A percentile compares a stretch with the other conserved stretches of the same genome.
Evolutionary conservation across 2,888 invertebrate genomes (phyloP).

Genomic region (Tetheella fluctuosa): DNA sequence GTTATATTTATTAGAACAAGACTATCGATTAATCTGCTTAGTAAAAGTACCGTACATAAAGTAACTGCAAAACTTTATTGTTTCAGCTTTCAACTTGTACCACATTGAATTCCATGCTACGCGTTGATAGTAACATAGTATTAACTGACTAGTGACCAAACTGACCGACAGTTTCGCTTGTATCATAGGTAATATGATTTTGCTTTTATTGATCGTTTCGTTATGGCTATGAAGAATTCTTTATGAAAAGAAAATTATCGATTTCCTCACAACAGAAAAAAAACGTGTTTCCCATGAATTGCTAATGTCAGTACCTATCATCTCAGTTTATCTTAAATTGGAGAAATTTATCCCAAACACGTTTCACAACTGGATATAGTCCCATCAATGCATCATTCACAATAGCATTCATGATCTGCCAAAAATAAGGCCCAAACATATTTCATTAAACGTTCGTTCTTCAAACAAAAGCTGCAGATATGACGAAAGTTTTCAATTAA

Average conservation of each 20-base stretch:
- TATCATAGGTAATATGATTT: conserved; percentile 24
- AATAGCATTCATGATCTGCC: too few species aligned
- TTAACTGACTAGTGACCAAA: conserved; percentile 57
- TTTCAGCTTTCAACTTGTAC: conserved; percentile 27
- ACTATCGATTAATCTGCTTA: too few species aligned
- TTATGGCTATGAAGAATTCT: background rate
- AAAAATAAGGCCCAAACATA: background rate
- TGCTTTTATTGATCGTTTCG: conserved; percentile 13
- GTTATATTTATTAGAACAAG: too few species aligned
- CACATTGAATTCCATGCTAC: conserved; percentile 37
- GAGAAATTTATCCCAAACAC: too few species aligned
- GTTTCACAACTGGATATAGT: background rate
- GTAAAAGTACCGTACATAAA: too few species aligned
- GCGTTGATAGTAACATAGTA: conserved; percentile 46
- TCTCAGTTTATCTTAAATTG: too few species aligned
- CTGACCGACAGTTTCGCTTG: conserved; percentile 42
- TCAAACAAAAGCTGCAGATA: conserved; percentile 59
- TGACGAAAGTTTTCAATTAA: conserved; percentile 79
- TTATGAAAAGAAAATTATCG: too few species aligned
- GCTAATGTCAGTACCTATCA: too few species aligned
- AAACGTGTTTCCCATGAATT: too few species aligned
- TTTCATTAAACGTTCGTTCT: conserved; percentile 43
- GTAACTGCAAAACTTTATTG: background rate
- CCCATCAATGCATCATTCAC: background rate
- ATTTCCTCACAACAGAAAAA: too few species aligned